Conservation (phyloP, 1,140 invertebrate species). For the Diprion similis region DNA sequence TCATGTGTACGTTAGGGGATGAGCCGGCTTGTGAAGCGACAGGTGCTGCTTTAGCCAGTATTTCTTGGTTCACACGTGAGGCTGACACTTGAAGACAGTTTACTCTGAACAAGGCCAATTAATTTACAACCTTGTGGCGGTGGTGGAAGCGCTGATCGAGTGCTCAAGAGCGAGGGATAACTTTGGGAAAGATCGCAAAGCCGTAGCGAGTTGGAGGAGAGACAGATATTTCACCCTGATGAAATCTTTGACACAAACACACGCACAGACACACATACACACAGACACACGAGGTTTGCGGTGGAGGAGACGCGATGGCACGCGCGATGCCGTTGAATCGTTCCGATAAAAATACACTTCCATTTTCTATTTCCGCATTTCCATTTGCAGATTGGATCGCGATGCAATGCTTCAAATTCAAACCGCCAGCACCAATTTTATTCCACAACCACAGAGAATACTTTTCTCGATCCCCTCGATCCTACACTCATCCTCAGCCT, state of each 20-base stretch:
- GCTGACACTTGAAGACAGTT: slow-evolving; percentile 2
- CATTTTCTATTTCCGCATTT: background rate
- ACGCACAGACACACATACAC: too few relatives aligned
- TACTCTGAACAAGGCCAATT: background rate
- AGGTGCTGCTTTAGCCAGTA: background rate
- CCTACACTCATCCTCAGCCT: too few relatives aligned
- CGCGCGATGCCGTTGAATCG: background rate
- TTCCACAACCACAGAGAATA: background rate
- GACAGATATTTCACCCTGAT: too few relatives aligned
- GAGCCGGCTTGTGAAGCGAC: background rate
- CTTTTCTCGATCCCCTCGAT: too few relatives aligned
- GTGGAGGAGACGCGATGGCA: too few relatives aligned
- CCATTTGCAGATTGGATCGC: slow-evolving; percentile 1
- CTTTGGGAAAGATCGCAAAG: background rate
- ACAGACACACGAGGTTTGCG: too few relatives aligned
- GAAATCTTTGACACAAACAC: too few relatives aligned
- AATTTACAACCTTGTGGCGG: background rate
- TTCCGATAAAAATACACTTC: background rate
- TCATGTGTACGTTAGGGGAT: background rate
- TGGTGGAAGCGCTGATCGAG: background rate
- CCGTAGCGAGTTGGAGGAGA: background rate
- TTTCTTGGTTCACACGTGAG: background rate
- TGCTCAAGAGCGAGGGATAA: background rate
- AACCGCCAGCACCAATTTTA: background rate
- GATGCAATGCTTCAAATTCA: background rate